These are phyloP conservation scores for Ptyas mucosa DNA, from an alignment of 2,113 vertebrate species.

Conservation along the genomic window DNA sequence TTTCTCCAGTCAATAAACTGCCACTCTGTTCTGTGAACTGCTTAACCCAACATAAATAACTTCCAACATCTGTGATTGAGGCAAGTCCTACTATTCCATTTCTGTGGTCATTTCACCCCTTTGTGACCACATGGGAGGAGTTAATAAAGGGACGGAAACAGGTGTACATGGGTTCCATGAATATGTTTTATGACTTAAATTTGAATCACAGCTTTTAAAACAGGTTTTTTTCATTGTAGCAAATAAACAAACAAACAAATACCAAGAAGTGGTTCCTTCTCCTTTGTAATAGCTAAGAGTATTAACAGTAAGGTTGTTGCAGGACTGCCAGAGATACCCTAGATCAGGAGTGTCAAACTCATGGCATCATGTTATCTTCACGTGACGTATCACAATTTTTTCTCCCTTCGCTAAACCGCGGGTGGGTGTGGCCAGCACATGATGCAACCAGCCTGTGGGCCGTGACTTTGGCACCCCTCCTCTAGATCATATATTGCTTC, in stretches of 20 bases:
- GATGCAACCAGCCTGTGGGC: too few relatives aligned
- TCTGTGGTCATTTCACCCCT: background rate
- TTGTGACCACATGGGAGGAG: background rate
- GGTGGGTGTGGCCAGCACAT: too few relatives aligned
- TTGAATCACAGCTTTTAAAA: background rate
- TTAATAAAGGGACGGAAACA: background rate
- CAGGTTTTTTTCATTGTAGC: background rate
- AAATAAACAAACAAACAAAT: background rate
- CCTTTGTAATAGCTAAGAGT: background rate
- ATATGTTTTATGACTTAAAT: background rate
- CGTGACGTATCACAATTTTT: too few relatives aligned
- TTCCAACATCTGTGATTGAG: background rate
- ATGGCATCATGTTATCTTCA: too few relatives aligned
- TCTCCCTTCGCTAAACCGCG: too few relatives aligned
- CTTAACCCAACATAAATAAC: background rate
- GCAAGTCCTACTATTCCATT: background rate
- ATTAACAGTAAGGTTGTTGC: background rate
- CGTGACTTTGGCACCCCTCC: too few relatives aligned
- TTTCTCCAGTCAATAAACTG: background rate
- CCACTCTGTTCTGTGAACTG: background rate
- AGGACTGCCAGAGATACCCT: background rate
- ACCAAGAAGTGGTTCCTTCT: background rate
- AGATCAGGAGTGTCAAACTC: background rate
- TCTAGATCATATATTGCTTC: background rate
- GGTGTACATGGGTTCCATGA: background rate